Percentiles rank a stretch among this genome's conserved stretches.
These are phyloP conservation scores for Leptinotarsa peninsularis DNA, from an alignment of 2,888 invertebrate genomes.

Conservation along the genomic window DNA sequence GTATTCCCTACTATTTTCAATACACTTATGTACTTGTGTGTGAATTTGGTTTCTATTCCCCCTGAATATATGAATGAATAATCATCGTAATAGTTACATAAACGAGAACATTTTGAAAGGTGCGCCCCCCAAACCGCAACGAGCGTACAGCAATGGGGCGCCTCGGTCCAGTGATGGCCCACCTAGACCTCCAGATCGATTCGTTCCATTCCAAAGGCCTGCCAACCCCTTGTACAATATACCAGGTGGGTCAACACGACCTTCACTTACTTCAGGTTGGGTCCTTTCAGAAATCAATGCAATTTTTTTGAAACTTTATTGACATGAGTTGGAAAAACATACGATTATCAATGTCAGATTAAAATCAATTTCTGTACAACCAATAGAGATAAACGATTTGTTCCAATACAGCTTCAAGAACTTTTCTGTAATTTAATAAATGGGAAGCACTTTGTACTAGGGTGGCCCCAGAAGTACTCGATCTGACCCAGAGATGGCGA, in stretches of 20 bases:
- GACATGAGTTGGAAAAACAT: too few relatives aligned
- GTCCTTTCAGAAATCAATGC: conserved; percentile 24
- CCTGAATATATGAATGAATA: background rate
- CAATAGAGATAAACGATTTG: too few relatives aligned
- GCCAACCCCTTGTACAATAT: conserved; percentile 69
- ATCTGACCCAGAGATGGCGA: too few relatives aligned
- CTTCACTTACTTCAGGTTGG: conserved; percentile 36
- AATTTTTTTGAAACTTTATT: background rate
- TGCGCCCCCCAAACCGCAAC: conserved; percentile 73
- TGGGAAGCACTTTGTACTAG: too few relatives aligned
- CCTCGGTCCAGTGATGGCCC: conserved; percentile 64
- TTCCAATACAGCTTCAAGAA: too few relatives aligned
- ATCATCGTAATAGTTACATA: conserved; percentile 7
- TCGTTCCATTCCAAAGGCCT: conserved; percentile 65
- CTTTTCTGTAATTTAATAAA: too few relatives aligned
- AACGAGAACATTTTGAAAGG: conserved; percentile 54
- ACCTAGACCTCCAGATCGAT: conserved; percentile 64
- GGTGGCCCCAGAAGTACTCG: too few relatives aligned
- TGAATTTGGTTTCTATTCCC: background rate
- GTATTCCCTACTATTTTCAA: background rate
- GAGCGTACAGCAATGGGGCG: conserved; percentile 68
- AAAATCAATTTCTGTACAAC: too few relatives aligned
- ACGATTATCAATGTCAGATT: too few relatives aligned
- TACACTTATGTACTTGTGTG: background rate
- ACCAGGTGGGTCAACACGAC: conserved; percentile 69